Base-by-base conservation (phyloP, 2,113 vertebrate species). In the Nothocercus nigrocapillus region DNA sequence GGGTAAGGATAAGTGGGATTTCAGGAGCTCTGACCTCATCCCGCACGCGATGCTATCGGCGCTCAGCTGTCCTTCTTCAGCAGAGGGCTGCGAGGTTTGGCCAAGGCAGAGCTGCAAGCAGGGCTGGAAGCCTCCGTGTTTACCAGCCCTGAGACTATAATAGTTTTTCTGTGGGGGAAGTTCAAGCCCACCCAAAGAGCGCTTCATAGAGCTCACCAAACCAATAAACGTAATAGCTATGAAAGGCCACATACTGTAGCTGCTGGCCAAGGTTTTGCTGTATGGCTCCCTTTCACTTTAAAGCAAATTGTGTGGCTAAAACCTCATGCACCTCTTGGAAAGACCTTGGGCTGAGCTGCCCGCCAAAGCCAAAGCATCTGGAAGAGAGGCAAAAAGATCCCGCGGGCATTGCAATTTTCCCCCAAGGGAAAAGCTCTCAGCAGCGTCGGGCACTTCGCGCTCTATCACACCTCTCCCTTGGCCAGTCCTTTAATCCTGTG, bases 1-100 rank as follows among this genome's bases (percentile, higher is more conserved):
- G 86, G 85, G 93, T 94, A 97, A 96, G 95, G 96, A 95, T 95
- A 90, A 96, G 79, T 53, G 91, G 96, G 96, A 96, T 94, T 94
- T 96, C 32, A 8, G 87, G 47, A 73, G 95, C 63, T 42, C 88
- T 97, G 96, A 97, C 95, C 96, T 97, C 96, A 96, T 75, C 85
- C 53, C 0, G 1, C 28, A 1, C 69, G 73, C 62, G 96, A 97
- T 94, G 89, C 69, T 95, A 78, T 88, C 89, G 1, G 80, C 85
- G 66, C 82, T 88, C 64, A 90, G 90, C 84, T 73, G 82, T 90
- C 16, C 7, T 74, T 75, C 15, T 3, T 12, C 2, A 7, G 58
- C 8, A 7, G 54, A 73, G 73, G 78, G 49, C 49, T 77, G 75
- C 8, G 34, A 49, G 44, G 42, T 75, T 69, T 88, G 84, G 67